Conservation (phyloP, 2,113 vertebrate species). For the Toxostoma redivivum region DNA sequence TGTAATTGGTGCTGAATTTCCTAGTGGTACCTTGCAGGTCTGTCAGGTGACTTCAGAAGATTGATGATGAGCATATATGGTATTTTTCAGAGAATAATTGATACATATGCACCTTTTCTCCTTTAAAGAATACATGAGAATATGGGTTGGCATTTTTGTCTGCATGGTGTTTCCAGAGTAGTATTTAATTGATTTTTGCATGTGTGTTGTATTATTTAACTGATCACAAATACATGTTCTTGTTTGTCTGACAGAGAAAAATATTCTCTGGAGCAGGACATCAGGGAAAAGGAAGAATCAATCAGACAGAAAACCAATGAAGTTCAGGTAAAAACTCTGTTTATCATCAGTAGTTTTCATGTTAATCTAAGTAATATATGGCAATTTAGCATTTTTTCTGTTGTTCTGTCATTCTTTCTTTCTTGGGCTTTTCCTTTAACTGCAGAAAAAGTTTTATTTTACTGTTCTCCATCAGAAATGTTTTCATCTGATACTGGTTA, state of each 20-base stretch:
- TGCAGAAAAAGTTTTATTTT: not conserved
- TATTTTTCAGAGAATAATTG: not conserved
- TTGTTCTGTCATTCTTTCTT: not conserved
- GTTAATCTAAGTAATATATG: not conserved
- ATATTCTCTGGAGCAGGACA: slow-evolving; percentile 92
- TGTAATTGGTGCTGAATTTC: not conserved
- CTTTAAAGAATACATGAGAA: not conserved
- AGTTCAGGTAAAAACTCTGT: slow-evolving; percentile 83
- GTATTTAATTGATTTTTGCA: not conserved
- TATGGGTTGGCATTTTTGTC: not conserved
- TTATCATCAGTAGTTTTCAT: not conserved
- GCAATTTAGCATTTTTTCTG: not conserved
- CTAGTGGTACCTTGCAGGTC: not conserved
- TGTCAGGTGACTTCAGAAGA: not conserved
- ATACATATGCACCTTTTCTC: not conserved
- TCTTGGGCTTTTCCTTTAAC: not conserved
- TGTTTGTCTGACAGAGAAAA: slow-evolving; percentile 82
- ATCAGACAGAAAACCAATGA: slow-evolving; percentile 90
- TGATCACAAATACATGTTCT: not conserved
- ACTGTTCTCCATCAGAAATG: not conserved
- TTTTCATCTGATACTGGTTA: not conserved
- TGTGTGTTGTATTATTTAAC: not conserved
- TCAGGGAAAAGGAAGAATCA: slow-evolving; percentile 91
- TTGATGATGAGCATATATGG: not conserved
- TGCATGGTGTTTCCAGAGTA: not conserved